Conservation (phyloP, 2,113 vertebrate genomes). For the Oryzias woworae region DNA sequence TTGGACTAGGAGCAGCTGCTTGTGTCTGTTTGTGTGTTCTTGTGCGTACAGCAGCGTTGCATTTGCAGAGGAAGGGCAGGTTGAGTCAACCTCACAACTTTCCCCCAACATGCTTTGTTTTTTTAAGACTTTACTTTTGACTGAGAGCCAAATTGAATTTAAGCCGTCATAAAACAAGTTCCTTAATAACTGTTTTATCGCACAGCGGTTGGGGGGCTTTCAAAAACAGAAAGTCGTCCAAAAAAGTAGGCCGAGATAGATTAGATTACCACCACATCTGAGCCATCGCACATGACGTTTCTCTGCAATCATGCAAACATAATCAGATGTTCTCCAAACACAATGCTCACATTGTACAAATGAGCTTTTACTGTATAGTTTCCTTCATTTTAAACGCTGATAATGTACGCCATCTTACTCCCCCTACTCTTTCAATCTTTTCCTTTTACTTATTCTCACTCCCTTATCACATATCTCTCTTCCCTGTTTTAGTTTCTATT, state of each 20-base stretch:
- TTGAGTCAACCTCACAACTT: slow-evolving; percentile 55
- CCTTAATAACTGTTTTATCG: slow-evolving; percentile 60
- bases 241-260: slow-evolving; percentile 74
- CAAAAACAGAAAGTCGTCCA: slow-evolving; percentile 69
- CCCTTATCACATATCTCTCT: slow-evolving; percentile 52
- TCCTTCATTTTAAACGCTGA: slow-evolving; percentile 69
- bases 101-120: slow-evolving; percentile 48
- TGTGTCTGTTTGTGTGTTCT: slow-evolving; percentile 37
- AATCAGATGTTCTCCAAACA: slow-evolving; percentile 57
- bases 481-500: slow-evolving; percentile 37
- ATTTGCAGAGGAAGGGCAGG: slow-evolving; percentile 31
- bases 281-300: slow-evolving; percentile 61
- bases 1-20: slow-evolving; percentile 12
- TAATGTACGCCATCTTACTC: slow-evolving; percentile 71
- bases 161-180: slow-evolving; percentile 64
- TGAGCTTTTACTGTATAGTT: slow-evolving; percentile 67
- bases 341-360: slow-evolving; percentile 72
- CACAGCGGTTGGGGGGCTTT: slow-evolving; percentile 54
- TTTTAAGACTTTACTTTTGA: slow-evolving; percentile 59
- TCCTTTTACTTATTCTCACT: slow-evolving; percentile 58
- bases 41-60: slow-evolving; percentile 22
- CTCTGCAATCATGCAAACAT: slow-evolving; percentile 71
- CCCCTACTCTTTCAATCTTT: slow-evolving; percentile 41
- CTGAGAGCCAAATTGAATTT: slow-evolving; percentile 62
- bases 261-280: slow-evolving; percentile 65